Percentiles rank a stretch among this genome's conserved stretches.
Evolutionary conservation across 2,113 vertebrate species (phyloP).

Genomic region (Callithrix jacchus): DNA sequence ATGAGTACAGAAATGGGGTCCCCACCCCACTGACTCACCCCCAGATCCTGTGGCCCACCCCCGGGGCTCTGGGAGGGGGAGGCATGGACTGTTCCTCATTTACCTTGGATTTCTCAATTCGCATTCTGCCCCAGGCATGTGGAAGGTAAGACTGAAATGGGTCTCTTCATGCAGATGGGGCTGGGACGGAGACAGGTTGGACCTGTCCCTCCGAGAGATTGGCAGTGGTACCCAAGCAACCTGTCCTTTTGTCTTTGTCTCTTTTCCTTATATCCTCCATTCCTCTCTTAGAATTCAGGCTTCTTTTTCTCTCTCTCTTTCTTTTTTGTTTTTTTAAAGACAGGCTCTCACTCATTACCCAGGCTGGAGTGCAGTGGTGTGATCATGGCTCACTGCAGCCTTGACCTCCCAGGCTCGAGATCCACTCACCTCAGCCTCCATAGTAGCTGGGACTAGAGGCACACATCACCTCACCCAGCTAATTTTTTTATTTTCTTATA

Average conservation of each 20-base stretch:
- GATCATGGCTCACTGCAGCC: too few relatives aligned
- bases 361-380: too few relatives aligned
- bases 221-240: neutral
- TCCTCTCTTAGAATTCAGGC: neutral
- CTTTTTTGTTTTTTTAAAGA: too few relatives aligned
- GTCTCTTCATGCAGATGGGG: neutral
- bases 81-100: constrained; percentile 33
- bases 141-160: constrained; percentile 27
- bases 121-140: constrained; percentile 32
- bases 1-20: constrained; percentile 42
- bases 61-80: constrained; percentile 46
- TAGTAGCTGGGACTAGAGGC: too few relatives aligned
- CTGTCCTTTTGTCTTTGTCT: constrained; percentile 12
- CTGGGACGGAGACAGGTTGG: constrained; percentile 57
- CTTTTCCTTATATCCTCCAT: neutral
- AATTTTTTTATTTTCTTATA: too few relatives aligned
- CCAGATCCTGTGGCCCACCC: constrained; percentile 56
- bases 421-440: too few relatives aligned
- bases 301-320: neutral
- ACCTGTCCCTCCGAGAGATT: constrained; percentile 58
- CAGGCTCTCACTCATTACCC: too few relatives aligned
- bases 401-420: too few relatives aligned
- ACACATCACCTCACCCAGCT: too few relatives aligned
- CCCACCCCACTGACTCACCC: constrained; percentile 77
- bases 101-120: constrained; percentile 72